Conservation (phyloP, 2,888 invertebrate species). For the Meandrusa payeni region DNA sequence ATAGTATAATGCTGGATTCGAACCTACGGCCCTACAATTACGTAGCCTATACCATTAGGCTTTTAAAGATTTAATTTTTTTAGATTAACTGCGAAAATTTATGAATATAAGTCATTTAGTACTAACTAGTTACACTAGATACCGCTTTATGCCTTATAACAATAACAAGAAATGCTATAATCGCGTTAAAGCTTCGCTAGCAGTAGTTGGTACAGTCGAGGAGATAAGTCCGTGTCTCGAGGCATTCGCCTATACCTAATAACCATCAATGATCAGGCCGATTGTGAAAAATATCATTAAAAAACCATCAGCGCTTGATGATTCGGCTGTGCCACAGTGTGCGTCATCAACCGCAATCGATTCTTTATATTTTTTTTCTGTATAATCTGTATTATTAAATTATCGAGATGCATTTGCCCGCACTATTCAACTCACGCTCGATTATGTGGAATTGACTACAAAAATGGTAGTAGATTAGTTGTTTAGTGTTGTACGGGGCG, state of each 20-base stretch:
- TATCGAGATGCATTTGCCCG: constrained; percentile 50
- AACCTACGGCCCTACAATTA: too few species aligned
- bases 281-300: constrained; percentile 82
- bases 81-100: too few species aligned
- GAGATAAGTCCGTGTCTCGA: constrained; percentile 51
- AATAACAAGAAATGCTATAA: background rate
- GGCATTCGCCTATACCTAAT: constrained; percentile 74
- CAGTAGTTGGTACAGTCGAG: constrained; percentile 1
- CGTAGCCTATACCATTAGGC: too few species aligned
- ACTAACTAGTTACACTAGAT: too few species aligned
- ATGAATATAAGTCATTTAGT: too few species aligned
- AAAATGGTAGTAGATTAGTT: constrained; percentile 2
- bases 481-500: too few species aligned
- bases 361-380: constrained; percentile 61
- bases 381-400: constrained; percentile 64
- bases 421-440: constrained; percentile 43
- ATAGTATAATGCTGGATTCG: too few species aligned
- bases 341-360: constrained; percentile 76
- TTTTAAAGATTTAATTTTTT: too few species aligned
- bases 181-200: constrained; percentile 1
- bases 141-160: background rate
- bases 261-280: constrained; percentile 77
- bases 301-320: constrained; percentile 79
- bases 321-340: constrained; percentile 69
- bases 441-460: constrained; percentile 26